Base-by-base conservation (phyloP, 2,888 invertebrate genomes). In the Cotesia congregata region DNA sequence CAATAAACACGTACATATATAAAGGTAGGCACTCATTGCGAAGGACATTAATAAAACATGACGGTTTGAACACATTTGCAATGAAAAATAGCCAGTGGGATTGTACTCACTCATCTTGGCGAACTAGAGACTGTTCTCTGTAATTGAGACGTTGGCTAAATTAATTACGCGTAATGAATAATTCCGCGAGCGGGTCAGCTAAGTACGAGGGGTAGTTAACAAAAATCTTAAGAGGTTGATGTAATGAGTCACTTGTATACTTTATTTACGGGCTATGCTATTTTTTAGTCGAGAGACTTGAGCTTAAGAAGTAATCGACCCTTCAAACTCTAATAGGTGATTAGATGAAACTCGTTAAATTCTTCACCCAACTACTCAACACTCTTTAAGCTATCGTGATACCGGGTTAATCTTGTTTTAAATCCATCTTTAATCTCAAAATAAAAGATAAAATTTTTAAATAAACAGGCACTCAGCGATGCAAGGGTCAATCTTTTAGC, bases 131-230 rank as follows among this genome's bases (percentile, higher is more conserved):
- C 30, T 30, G 30, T 30, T 30, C 30, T 30, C 30, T 30, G 69
- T 77, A 77, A 80, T 78, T 79, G 74, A 80, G 80, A 79, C 78
- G 68, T 76, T 65, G 9, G 72, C 62, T 72, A 75, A 80, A 81
- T 82, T 79, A 80, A 81, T 80, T 77, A 80, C 77, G 73, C 72
- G 77, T 77, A 78, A 80, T 81, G 78, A 81, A 80, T 81, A 81
- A 82, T 81, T 78, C 78, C 73, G 20, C 75, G 17, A 40, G 79
- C 78, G 75, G 62, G 78, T 81, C 77, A 75, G 79, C 67, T 75
- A 61, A 50, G 12, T 50, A 50, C 50, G 50, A 12, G 50, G 50
- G 50, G 73, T 78, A 77, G 76, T 77, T 78, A 77, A 76, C 73
- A 67, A 77, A 76, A 77, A 77, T 71, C 75, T 72, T 64, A 50